Evolutionary conservation across 2,797 vertebrate species (phyloP), one percentile per base, ranked within the genome.

Genomic region (Psittacula echo): DNA sequence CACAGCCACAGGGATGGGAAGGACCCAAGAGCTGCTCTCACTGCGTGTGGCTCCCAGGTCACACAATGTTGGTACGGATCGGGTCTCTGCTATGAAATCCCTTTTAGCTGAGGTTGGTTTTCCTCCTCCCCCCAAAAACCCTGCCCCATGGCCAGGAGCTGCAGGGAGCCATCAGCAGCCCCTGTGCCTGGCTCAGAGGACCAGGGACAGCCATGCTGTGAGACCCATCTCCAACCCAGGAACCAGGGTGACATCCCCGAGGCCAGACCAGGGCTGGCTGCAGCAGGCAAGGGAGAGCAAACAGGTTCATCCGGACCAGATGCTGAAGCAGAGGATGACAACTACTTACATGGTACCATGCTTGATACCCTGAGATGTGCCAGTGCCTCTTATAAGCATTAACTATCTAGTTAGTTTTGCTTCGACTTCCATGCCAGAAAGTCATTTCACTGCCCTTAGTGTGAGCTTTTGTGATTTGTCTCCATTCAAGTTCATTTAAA

Each of bases 321-420:
- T 22, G 13, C 54, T 37, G 47, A 87, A 87, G 86, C 44, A 86
- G 83, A 85, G 61, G 32, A 24, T 53, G 60, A 87, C 21, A 70
- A 65, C 85, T 54, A 44, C 88, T 94, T 81, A 85, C 85, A 92
- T 93, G 83, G 85, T 39, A 82, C 88, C 87, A 61, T 73, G 73
- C 37, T 85, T 76, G 56, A 71, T 87, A 80, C 64, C 66, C 60
- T 82, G 48, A 78, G 78, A 78, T 62, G 79, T 87, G 84, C 75
- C 82, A 87, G 39, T 21, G 37, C 66, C 77, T 91, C 79, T 93
- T 84, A 92, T 6, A 1, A 80, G 76, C 72, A 85, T 86, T 94
- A 95, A 95, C 80, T 68, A 96, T 80, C 93, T 94, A 80, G 96
- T 96, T 92, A 85, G 89, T 34, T 95, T 92, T 85, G 68, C 54